A percentile compares a stretch with the other conserved stretches of the same genome.
Evolutionary conservation across 2,113 vertebrate genomes (phyloP).

Genomic region (Capricornis sumatraensis): DNA sequence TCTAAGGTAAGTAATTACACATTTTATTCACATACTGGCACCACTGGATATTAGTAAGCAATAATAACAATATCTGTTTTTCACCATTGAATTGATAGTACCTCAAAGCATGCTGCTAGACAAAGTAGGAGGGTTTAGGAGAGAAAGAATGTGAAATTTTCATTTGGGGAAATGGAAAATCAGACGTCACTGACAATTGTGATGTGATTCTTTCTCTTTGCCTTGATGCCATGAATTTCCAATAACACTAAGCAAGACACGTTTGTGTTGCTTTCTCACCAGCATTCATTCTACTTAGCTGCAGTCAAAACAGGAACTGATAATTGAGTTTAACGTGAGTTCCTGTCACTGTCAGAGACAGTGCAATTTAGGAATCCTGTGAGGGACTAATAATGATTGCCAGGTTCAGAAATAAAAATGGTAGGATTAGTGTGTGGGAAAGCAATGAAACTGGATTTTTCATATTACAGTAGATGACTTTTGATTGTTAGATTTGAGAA

Average conservation of each 20-base stretch:
- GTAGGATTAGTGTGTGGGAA: not conserved
- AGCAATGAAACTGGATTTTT: not conserved
- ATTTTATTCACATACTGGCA: not conserved
- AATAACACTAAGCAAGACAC: not conserved
- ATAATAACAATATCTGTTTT: not conserved
- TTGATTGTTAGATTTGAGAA: not conserved
- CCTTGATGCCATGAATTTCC: not conserved
- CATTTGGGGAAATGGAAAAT: not conserved
- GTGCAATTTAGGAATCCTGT: not conserved
- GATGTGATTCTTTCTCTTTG: not conserved
- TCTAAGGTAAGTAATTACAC: not conserved
- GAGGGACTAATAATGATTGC: not conserved
- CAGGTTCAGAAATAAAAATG: not conserved
- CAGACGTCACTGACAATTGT: not conserved
- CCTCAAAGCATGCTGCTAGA: not conserved
- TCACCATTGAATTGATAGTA: not conserved
- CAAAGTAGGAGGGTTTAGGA: not conserved
- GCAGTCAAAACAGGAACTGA: not conserved
- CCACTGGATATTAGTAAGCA: not conserved
- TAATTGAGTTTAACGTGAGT: not conserved
- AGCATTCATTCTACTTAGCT: not conserved
- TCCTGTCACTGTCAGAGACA: not conserved
- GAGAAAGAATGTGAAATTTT: not conserved
- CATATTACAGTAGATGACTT: not conserved
- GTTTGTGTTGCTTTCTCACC: not conserved